Evolutionary conservation across 2,888 invertebrate species (phyloP).

Genomic region (Ormia ochracea): DNA sequence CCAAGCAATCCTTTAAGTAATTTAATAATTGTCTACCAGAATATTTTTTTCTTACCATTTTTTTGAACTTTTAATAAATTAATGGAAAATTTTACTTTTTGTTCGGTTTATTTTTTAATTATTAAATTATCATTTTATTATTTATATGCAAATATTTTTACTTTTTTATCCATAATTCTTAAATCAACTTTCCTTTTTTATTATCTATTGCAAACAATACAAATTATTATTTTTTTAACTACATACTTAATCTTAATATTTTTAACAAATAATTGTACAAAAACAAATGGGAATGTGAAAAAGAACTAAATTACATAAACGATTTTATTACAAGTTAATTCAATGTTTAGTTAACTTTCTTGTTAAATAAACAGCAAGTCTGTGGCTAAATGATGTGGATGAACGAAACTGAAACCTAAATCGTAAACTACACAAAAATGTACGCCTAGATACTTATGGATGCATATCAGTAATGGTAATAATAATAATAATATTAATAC

Average conservation of each 20-base stretch:
- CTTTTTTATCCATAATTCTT: constrained; percentile 45
- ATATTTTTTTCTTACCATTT: neutral
- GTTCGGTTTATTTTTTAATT: constrained; percentile 54
- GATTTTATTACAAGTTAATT: neutral
- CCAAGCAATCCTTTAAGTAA: no score
- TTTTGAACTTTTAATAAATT: neutral
- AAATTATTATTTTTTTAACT: constrained; percentile 58
- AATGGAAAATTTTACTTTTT: neutral
- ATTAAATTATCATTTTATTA: constrained; percentile 40
- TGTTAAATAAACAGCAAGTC: neutral
- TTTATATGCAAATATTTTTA: constrained; percentile 56
- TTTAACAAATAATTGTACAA: constrained; percentile 52
- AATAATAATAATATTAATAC: constrained; percentile 6
- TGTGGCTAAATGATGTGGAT: neutral
- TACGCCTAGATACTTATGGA: neutral
- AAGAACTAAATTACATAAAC: neutral
- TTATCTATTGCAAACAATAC: constrained; percentile 58
- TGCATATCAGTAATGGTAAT: no score
- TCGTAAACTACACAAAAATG: constrained; percentile 18
- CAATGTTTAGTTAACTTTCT: neutral
- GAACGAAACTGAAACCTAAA: constrained; percentile 33
- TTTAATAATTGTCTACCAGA: no score
- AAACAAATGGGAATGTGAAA: constrained; percentile 4
- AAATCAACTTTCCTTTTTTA: constrained; percentile 44
- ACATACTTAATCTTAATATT: constrained; percentile 45